A percentile compares a stretch with the other conserved stretches of the same genome.
phyloP scores from a whole-genome alignment of 2,888 invertebrate species.

The Enoplolaimus lenunculus region DNA sequence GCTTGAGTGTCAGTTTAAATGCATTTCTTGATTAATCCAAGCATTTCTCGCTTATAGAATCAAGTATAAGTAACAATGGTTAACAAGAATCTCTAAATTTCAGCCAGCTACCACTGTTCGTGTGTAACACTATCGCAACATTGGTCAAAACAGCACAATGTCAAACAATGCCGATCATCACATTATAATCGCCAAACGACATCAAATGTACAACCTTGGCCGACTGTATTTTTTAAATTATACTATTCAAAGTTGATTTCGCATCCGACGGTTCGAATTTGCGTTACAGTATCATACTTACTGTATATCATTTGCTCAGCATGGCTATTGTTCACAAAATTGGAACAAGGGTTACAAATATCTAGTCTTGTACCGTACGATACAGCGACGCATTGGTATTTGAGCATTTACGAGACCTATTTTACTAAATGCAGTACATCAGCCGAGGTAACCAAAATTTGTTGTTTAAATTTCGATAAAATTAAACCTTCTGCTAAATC shows the following conservation, averaged over 20 bases:
- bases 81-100: too few species aligned
- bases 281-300: constrained; percentile 56
- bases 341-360: constrained; percentile 68
- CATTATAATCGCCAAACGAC: too few species aligned
- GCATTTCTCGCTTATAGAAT: too few species aligned
- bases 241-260: constrained; percentile 20
- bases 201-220: constrained; percentile 18
- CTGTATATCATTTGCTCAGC: constrained; percentile 66
- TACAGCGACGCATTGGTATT: constrained; percentile 76
- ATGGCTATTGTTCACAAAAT: constrained; percentile 46
- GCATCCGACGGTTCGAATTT: constrained; percentile 40
- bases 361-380: constrained; percentile 70
- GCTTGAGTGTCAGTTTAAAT: too few species aligned
- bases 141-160: too few species aligned
- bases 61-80: too few species aligned
- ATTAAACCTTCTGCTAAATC: too few species aligned
- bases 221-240: constrained; percentile 20
- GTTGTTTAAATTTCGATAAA: too few species aligned
- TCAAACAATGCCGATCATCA: too few species aligned
- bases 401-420: constrained; percentile 72
- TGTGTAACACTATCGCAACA: too few species aligned
- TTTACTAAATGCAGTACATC: constrained; percentile 45
- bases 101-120: too few species aligned
- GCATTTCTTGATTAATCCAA: too few species aligned
- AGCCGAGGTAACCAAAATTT: constrained; percentile 68